These are phyloP conservation scores for Tetrax tetrax DNA, from an alignment of 2,113 vertebrate species.

Conservation along the genomic window DNA sequence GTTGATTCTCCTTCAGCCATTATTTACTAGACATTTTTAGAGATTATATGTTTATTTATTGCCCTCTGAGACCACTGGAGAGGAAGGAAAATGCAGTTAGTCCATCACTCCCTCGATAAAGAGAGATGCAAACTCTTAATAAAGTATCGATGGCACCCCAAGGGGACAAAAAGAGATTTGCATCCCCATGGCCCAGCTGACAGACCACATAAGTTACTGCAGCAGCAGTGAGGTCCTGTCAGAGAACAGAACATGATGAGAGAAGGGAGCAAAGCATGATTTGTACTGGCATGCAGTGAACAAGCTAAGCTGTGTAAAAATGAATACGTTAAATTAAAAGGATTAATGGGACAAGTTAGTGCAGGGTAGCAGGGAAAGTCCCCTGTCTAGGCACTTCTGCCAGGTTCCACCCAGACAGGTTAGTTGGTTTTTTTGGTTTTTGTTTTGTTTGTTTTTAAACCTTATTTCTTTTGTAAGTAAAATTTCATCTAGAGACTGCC, in stretches of 20 bases:
- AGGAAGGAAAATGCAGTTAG: conserved; percentile 49
- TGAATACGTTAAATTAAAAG: conserved; percentile 53
- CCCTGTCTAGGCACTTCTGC: conserved; percentile 23
- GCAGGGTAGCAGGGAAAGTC: conserved; percentile 64
- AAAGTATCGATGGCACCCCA: conserved; percentile 59
- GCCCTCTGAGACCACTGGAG: conserved; percentile 36
- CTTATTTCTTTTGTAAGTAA: conserved; percentile 30
- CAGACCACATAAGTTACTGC: conserved; percentile 28
- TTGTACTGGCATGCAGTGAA: conserved; percentile 44
- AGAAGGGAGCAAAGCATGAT: conserved; percentile 13
- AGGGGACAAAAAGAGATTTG: conserved; percentile 56
- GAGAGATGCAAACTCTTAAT: conserved; percentile 48
- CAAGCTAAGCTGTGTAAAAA: conserved; percentile 50
- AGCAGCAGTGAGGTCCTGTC: conserved; percentile 1
- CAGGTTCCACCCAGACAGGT: conserved; percentile 55
- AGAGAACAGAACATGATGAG: neutral
- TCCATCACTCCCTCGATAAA: conserved; percentile 30
- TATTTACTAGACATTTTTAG: conserved; percentile 41
- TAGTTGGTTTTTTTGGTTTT: neutral
- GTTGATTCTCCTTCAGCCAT: neutral
- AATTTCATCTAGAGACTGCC: neutral
- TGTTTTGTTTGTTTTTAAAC: neutral
- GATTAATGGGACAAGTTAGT: conserved; percentile 67
- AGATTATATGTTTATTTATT: conserved; percentile 52
- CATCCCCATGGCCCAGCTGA: conserved; percentile 6